These are phyloP conservation scores for Aphis craccivora DNA, from an alignment of 1,140 invertebrate species.

Conservation along the genomic window DNA sequence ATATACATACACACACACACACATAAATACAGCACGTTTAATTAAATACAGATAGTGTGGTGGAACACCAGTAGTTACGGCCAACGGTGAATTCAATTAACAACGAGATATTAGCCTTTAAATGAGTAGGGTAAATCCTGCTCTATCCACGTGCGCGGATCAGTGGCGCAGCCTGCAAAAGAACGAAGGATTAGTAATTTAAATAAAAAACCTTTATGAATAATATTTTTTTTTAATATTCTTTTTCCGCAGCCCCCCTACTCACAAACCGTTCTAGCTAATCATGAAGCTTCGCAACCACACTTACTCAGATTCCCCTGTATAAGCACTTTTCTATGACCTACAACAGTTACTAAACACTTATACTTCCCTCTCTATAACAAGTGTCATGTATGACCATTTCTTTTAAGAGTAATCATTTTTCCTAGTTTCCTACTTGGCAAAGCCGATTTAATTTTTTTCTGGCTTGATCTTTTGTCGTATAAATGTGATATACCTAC, in stretches of 20 bases:
- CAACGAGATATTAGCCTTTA: slow-evolving; percentile 44
- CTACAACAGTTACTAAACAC: background rate
- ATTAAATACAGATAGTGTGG: slow-evolving; percentile 46
- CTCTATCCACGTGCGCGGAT: background rate
- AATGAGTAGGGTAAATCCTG: slow-evolving; percentile 24
- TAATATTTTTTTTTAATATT: slow-evolving; percentile 19
- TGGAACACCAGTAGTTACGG: background rate
- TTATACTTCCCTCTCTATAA: background rate
- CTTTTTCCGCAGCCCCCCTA: background rate
- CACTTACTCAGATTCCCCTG: too few species aligned
- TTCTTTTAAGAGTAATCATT: background rate
- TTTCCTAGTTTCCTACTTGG: background rate
- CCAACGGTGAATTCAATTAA: slow-evolving; percentile 29
- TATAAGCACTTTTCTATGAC: slow-evolving; percentile 7
- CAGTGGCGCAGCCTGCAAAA: background rate
- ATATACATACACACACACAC: background rate
- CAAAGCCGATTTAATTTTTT: background rate
- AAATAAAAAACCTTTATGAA: background rate
- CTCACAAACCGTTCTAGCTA: background rate
- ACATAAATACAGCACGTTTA: background rate
- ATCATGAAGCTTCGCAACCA: background rate
- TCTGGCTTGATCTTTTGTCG: background rate
- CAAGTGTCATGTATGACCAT: background rate
- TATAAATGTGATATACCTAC: background rate
- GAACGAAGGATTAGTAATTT: slow-evolving; percentile 35